These are phyloP conservation scores for Heliconius ismenius DNA, from an alignment of 2,888 invertebrate species.

Conservation along the genomic window DNA sequence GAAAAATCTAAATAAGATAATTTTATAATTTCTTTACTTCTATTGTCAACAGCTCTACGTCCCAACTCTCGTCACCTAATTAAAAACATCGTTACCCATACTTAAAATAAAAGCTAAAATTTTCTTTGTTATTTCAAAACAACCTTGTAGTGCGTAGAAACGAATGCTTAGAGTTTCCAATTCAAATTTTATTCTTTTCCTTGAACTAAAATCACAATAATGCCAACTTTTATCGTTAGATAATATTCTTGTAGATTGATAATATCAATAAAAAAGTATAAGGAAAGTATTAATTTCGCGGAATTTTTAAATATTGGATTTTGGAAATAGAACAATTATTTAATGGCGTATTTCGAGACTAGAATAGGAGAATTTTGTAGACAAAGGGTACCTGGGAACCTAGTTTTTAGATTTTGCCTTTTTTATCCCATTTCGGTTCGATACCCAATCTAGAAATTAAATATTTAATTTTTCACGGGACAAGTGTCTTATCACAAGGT, in stretches of 20 bases:
- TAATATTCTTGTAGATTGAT: constrained; percentile 4
- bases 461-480: too few species aligned
- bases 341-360: too few species aligned
- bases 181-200: constrained; percentile 14
- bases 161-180: background rate
- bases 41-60: constrained; percentile 11
- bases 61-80: constrained; percentile 12
- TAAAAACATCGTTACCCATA: constrained; percentile 14
- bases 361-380: too few species aligned
- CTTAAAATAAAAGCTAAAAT: constrained; percentile 18
- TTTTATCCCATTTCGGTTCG: too few species aligned
- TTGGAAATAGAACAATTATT: too few species aligned
- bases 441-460: too few species aligned
- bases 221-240: background rate
- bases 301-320: background rate
- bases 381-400: too few species aligned
- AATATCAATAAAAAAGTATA: background rate
- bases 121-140: constrained; percentile 17
- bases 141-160: constrained; percentile 4
- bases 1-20: background rate
- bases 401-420: too few species aligned
- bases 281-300: background rate
- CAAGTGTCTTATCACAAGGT: too few species aligned
- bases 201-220: constrained; percentile 15
- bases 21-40: background rate